phyloP scores from a whole-genome alignment of 2,888 invertebrate species.

The Panorpa germanica region DNA sequence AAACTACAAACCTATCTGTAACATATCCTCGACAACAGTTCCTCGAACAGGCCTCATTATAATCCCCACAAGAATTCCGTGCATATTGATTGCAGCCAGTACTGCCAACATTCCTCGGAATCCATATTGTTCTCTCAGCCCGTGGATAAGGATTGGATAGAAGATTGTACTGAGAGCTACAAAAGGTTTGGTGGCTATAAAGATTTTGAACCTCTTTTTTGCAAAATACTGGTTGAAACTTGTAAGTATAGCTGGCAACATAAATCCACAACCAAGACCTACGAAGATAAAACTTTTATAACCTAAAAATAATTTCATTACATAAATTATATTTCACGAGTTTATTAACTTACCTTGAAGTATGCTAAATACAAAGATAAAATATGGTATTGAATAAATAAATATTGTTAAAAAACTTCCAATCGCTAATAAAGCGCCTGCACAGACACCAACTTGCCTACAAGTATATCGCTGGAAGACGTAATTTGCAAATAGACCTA shows the following conservation, averaged over 20 bases:
- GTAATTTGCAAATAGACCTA: conserved; percentile 41
- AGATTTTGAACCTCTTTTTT: conserved; percentile 37
- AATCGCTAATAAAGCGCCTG: conserved; percentile 33
- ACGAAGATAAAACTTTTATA: too few relatives aligned
- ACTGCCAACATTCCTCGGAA: conserved; percentile 42
- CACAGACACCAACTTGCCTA: conserved; percentile 38
- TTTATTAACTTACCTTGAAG: conserved; percentile 40
- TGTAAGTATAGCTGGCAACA: conserved; percentile 44
- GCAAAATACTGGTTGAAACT: conserved; percentile 49
- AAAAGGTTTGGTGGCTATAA: conserved; percentile 42
- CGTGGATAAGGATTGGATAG: conserved; percentile 36
- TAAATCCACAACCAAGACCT: conserved; percentile 46
- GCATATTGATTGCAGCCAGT: conserved; percentile 37
- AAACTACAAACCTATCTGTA: too few relatives aligned
- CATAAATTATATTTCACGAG: too few relatives aligned
- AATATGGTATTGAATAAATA: conserved; percentile 32
- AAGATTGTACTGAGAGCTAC: conserved; percentile 39
- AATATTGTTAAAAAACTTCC: conserved; percentile 37
- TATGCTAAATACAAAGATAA: conserved; percentile 37
- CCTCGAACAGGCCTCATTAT: conserved; percentile 46
- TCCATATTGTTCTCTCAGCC: conserved; percentile 33
- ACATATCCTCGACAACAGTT: too few relatives aligned
- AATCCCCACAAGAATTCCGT: conserved; percentile 39
- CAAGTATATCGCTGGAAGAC: conserved; percentile 38
- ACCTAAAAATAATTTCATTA: too few relatives aligned